A percentile compares a stretch with the other conserved stretches of the same genome.
Evolutionary conservation across 2,888 invertebrate genomes (phyloP).

Genomic region (Lithophane semibrunnea): DNA sequence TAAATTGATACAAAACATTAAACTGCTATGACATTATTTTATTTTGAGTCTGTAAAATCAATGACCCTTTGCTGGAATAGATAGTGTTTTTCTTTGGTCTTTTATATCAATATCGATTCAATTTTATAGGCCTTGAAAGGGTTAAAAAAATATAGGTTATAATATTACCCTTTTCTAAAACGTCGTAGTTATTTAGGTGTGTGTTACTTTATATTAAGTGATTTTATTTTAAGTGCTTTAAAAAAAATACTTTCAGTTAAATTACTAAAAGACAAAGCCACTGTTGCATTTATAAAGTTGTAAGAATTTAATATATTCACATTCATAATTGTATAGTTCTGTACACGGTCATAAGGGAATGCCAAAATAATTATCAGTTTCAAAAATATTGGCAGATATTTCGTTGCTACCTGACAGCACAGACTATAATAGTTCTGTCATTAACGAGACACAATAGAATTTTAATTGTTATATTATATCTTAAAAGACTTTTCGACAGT

Average conservation of each 20-base stretch:
- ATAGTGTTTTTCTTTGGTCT: neutral
- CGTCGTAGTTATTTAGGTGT: neutral
- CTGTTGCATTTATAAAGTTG: neutral
- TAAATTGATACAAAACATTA: too few relatives aligned
- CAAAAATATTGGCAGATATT: neutral
- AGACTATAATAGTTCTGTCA: too few relatives aligned
- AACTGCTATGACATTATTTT: too few relatives aligned
- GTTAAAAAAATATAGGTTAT: neutral
- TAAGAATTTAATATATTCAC: too few relatives aligned
- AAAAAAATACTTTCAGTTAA: too few relatives aligned
- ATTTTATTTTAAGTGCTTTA: too few relatives aligned
- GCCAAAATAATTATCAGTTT: neutral
- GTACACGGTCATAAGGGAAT: fast-evolving
- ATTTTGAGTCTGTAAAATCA: neutral
- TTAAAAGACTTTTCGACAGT: too few relatives aligned
- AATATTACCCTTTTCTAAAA: neutral
- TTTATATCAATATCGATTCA: neutral
- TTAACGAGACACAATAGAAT: too few relatives aligned
- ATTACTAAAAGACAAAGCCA: neutral
- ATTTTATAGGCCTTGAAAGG: neutral
- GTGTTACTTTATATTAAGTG: too few relatives aligned
- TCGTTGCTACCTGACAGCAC: neutral
- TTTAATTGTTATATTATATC: too few relatives aligned
- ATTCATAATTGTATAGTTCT: too few relatives aligned
- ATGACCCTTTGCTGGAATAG: neutral